A percentile compares a stretch with the other conserved stretches of the same genome.
phyloP scores from a whole-genome alignment of 2,113 vertebrate genomes.

The Labrus mixtus region DNA sequence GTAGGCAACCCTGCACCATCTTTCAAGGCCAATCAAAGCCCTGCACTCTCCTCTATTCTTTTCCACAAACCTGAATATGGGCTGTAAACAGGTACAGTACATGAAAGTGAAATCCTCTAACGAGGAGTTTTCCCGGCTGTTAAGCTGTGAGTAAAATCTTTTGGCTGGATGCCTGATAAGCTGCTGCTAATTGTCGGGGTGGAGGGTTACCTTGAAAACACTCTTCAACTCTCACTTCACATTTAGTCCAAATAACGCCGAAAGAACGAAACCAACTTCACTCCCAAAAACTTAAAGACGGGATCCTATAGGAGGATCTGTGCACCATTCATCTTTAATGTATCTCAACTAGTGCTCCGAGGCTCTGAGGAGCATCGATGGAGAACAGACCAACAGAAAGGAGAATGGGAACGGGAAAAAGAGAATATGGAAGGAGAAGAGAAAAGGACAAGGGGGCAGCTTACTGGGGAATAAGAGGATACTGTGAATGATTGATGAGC shows the following conservation, averaged over 20 bases:
- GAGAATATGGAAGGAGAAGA: constrained; percentile 69
- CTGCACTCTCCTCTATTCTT: constrained; percentile 9
- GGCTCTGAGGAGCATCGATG: constrained; percentile 61
- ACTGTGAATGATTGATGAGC: constrained; percentile 87
- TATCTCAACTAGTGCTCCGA: constrained; percentile 65
- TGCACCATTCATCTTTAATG: constrained; percentile 80
- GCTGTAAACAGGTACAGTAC: constrained; percentile 35
- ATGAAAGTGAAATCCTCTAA: constrained; percentile 39
- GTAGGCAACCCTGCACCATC: not conserved
- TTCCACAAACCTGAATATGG: not conserved
- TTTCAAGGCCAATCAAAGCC: not conserved
- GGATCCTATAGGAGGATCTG: constrained; percentile 61
- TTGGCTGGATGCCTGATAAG: constrained; percentile 35
- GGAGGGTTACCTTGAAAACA: constrained; percentile 54
- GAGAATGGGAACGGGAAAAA: constrained; percentile 59
- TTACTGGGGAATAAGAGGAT: constrained; percentile 76
- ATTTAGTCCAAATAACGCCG: constrained; percentile 49
- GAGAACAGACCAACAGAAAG: constrained; percentile 59
- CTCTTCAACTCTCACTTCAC: constrained; percentile 55
- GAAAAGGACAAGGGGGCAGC: constrained; percentile 69
- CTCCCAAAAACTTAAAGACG: constrained; percentile 46
- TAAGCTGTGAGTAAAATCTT: constrained; percentile 43
- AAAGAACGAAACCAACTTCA: constrained; percentile 53
- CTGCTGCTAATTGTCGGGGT: constrained; percentile 50
- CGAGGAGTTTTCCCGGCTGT: constrained; percentile 31